Percentiles rank a stretch among this genome's conserved stretches.
These are phyloP conservation scores for Drosophila neotestacea DNA, from an alignment of 2,888 invertebrate species.

Conservation along the genomic window DNA sequence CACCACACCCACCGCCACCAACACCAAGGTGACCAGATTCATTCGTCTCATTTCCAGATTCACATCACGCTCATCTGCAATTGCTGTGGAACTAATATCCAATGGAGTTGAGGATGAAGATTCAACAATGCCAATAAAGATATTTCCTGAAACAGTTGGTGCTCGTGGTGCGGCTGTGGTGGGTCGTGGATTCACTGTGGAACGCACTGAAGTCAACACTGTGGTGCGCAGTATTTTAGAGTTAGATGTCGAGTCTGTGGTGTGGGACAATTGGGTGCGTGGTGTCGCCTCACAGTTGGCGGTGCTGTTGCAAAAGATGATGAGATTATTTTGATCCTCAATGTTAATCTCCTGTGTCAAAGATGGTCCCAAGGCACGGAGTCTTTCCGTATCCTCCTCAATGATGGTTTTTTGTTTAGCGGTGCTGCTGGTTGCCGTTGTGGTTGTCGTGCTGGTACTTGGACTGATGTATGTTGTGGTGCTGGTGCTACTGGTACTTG, in stretches of 20 bases:
- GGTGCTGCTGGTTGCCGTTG: slow-evolving; percentile 23
- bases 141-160: slow-evolving; percentile 7
- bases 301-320: slow-evolving; percentile 84
- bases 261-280: slow-evolving; percentile 69
- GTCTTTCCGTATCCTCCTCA: slow-evolving; percentile 74
- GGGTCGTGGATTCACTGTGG: slow-evolving; percentile 80
- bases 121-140: slow-evolving; percentile 62
- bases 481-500: slow-evolving; percentile 20
- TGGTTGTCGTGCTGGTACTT: slow-evolving; percentile 31
- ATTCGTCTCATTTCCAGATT: slow-evolving; percentile 87
- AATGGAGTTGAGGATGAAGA: slow-evolving; percentile 41
- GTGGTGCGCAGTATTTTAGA: slow-evolving; percentile 86
- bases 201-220: slow-evolving; percentile 85
- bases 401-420: slow-evolving; percentile 61
- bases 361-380: slow-evolving; percentile 77
- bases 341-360: slow-evolving; percentile 78
- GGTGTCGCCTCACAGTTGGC: slow-evolving; percentile 73
- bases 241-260: slow-evolving; percentile 84
- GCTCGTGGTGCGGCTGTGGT: slow-evolving; percentile 35
- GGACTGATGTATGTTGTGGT: slow-evolving; percentile 28
- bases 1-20: slow-evolving; percentile 88
- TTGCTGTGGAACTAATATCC: slow-evolving; percentile 74
- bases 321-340: slow-evolving; percentile 83
- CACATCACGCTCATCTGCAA: slow-evolving; percentile 85
- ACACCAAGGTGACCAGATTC: slow-evolving; percentile 87